phyloP scores from a whole-genome alignment of 2,888 invertebrate genomes.

The Protodeltote pygarga region DNA sequence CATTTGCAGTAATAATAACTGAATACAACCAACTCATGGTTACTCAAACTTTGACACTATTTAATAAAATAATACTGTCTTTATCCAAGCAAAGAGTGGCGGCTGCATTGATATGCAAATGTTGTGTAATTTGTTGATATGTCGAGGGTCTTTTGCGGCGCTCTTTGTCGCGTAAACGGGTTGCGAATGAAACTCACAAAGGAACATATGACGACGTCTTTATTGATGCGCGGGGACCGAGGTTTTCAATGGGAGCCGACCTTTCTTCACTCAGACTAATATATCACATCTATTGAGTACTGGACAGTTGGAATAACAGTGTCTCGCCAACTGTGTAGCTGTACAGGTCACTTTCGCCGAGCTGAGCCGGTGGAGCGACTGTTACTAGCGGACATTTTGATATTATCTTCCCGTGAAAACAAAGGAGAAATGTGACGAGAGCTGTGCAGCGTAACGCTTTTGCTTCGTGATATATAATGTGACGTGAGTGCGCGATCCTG shows the following conservation, averaged over 20 bases:
- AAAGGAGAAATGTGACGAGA: constrained; percentile 37
- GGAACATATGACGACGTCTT: constrained; percentile 80
- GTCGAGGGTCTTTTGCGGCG: constrained; percentile 85
- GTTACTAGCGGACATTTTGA: constrained; percentile 8
- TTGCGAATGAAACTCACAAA: constrained; percentile 67
- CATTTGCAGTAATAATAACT: constrained; percentile 56
- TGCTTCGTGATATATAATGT: constrained; percentile 17
- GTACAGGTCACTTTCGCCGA: constrained; percentile 39
- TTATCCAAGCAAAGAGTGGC: constrained; percentile 64
- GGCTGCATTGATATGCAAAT: constrained; percentile 80
- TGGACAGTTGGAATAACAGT: constrained; percentile 78
- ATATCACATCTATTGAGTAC: constrained; percentile 69
- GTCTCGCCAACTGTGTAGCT: constrained; percentile 47
- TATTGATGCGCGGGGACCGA: constrained; percentile 70
- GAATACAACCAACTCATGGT: constrained; percentile 56
- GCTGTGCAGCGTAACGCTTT: constrained; percentile 16
- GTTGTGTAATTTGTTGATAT: constrained; percentile 85
- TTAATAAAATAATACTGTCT: constrained; percentile 77
- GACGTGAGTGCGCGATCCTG: constrained; percentile 36
- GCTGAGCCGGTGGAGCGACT: constrained; percentile 14
- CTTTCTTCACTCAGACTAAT: constrained; percentile 69
- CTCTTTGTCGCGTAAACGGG: constrained; percentile 79
- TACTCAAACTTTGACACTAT: constrained; percentile 73
- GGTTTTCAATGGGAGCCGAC: constrained; percentile 59
- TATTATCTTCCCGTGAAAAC: background rate